Percentiles rank a stretch among this genome's conserved stretches.
phyloP scores from a whole-genome alignment of 2,888 invertebrate species.

The Apodemia hepburni region DNA sequence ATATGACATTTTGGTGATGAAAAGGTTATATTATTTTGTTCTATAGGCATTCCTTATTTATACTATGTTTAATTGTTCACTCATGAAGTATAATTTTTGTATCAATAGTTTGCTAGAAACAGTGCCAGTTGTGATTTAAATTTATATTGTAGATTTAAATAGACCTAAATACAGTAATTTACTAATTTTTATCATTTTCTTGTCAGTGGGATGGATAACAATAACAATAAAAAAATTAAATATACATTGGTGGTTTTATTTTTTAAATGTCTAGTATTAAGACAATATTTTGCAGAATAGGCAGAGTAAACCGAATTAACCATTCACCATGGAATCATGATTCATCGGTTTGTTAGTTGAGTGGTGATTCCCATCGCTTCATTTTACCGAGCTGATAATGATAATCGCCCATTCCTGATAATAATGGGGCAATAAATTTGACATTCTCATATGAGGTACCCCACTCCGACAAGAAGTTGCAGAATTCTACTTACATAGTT shows the following conservation, averaged over 20 bases:
- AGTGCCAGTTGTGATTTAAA: conserved; percentile 22
- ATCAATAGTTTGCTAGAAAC: conserved; percentile 7
- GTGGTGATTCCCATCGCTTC: too few relatives aligned
- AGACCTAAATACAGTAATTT: conserved; percentile 74
- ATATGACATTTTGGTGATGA: conserved; percentile 1
- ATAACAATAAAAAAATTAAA: conserved; percentile 9
- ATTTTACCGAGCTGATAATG: too few relatives aligned
- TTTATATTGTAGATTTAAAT: conserved; percentile 34
- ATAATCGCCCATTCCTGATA: too few relatives aligned
- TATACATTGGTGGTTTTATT: conserved; percentile 21
- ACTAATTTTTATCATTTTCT: conserved; percentile 57
- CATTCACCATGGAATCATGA: too few relatives aligned
- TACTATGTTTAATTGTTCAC: background rate
- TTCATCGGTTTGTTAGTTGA: too few relatives aligned
- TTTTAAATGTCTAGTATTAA: background rate
- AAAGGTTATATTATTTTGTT: background rate
- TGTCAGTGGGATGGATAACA: conserved; percentile 20
- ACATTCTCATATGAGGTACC: too few relatives aligned
- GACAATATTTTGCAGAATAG: too few relatives aligned
- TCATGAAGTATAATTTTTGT: conserved; percentile 1
- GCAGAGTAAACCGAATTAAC: too few relatives aligned
- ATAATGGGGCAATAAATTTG: too few relatives aligned
- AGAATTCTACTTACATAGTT: too few relatives aligned
- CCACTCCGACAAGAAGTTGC: too few relatives aligned
- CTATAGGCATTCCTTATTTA: conserved; percentile 8